These are phyloP conservation scores for Phylloscopus collybita DNA, from an alignment of 2,797 vertebrate genomes.

Conservation along the genomic window DNA sequence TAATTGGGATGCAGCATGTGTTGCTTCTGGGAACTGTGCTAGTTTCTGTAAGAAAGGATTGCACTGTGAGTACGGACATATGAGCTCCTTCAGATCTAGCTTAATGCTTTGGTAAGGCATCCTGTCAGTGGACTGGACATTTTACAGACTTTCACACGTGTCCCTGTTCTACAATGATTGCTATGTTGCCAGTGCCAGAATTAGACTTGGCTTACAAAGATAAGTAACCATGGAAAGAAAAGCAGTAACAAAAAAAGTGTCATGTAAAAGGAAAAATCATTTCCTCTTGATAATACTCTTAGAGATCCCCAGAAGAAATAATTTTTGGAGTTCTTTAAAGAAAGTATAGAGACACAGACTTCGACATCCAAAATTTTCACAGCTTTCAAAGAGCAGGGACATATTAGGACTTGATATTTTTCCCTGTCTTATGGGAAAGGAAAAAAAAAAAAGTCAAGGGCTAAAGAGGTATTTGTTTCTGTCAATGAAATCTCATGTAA, in stretches of 20 bases:
- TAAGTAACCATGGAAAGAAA: not conserved
- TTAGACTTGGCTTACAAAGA: not conserved
- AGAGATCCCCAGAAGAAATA: not conserved
- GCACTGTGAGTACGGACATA: not conserved
- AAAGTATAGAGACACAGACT: not conserved
- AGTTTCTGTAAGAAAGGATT: not conserved
- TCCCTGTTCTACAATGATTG: not conserved
- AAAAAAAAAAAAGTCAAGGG: not conserved
- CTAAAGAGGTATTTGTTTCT: not conserved
- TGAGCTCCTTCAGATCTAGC: not conserved
- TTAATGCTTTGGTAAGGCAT: not conserved
- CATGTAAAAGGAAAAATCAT: not conserved
- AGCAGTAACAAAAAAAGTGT: not conserved
- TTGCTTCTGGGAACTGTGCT: slow-evolving; percentile 1
- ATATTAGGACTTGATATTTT: not conserved
- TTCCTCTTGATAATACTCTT: not conserved
- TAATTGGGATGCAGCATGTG: not conserved
- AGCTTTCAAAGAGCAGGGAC: not conserved
- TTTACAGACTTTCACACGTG: not conserved
- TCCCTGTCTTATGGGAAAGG: not conserved
- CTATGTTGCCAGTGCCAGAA: not conserved
- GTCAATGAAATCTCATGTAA: not conserved
- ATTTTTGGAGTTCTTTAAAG: not conserved
- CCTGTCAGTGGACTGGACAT: not conserved
- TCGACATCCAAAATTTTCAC: not conserved